These are phyloP conservation scores for Chloropsis hardwickii DNA, from an alignment of 2,113 vertebrate species.

Conservation along the genomic window DNA sequence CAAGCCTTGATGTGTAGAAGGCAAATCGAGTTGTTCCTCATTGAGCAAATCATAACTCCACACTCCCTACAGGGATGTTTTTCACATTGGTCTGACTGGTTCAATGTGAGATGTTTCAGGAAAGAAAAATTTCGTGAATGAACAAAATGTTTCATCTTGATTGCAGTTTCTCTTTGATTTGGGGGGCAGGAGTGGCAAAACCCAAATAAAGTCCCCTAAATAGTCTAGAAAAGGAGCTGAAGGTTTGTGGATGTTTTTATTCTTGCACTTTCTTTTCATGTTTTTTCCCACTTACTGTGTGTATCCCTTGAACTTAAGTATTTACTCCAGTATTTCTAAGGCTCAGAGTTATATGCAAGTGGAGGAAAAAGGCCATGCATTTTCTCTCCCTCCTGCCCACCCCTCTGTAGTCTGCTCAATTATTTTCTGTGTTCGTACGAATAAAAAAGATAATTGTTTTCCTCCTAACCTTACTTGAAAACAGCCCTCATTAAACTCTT, in stretches of 20 bases:
- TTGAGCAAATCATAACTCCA: background rate
- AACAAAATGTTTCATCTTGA: background rate
- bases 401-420: background rate
- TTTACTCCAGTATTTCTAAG: background rate
- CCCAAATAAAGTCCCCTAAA: background rate
- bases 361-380: background rate
- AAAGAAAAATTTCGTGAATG: background rate
- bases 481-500: slow-evolving; percentile 14
- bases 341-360: background rate
- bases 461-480: background rate
- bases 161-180: background rate
- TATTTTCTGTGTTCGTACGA: background rate
- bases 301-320: background rate
- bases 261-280: background rate
- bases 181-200: background rate
- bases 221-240: background rate
- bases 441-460: slow-evolving; percentile 23
- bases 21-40: background rate
- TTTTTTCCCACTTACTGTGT: no score
- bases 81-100: background rate
- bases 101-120: background rate
- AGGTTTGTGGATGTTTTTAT: background rate
- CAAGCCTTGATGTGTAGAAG: background rate
- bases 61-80: background rate
- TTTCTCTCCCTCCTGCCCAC: background rate